These are phyloP conservation scores for Spongilla lacustris DNA, from an alignment of 37 sponge, comb jelly and placozoan genomes.

Conservation along the genomic window DNA sequence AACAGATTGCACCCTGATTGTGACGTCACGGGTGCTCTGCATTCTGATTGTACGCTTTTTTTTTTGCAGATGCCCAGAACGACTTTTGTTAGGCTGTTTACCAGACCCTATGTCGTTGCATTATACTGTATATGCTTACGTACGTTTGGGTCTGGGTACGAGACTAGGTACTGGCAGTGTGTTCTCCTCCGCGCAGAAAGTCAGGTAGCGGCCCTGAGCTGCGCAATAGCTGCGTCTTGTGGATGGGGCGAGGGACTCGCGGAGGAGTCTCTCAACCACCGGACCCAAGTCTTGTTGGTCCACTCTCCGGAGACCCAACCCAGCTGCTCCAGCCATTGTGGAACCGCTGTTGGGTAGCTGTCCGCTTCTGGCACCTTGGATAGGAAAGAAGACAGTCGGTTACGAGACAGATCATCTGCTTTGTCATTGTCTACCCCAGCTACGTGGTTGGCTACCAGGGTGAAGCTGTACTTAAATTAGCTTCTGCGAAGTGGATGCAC, in stretches of 20 bases:
- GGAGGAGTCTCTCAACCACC: constrained; percentile 19
- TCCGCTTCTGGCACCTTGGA: constrained; percentile 14
- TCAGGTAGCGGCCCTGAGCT: constrained; percentile 3
- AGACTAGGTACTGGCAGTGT: constrained; percentile 1
- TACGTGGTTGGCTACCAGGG: constrained; percentile 32
- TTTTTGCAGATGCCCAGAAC: too few relatives aligned
- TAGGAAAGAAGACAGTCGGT: constrained; percentile 4
- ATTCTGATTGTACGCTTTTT: too few relatives aligned
- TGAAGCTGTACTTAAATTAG: constrained; percentile 3
- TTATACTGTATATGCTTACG: too few relatives aligned
- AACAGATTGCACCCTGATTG: too few relatives aligned
- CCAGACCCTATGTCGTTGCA: too few relatives aligned
- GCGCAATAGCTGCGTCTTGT: constrained; percentile 18
- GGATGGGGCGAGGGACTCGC: constrained; percentile 7
- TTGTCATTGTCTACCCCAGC: constrained; percentile 28
- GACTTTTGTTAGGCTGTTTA: too few relatives aligned
- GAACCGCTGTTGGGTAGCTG: constrained; percentile 1
- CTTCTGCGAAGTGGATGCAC: constrained; percentile 38
- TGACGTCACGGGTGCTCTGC: too few relatives aligned
- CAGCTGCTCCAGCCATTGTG: constrained; percentile 17
- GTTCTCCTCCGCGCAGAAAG: neutral
- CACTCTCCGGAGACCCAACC: constrained; percentile 7
- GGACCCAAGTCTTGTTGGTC: constrained; percentile 50
- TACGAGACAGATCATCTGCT: constrained; percentile 54
- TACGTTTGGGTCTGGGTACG: too few relatives aligned